A percentile compares a stretch with the other conserved stretches of the same genome.
These are phyloP conservation scores for Dione vanillae DNA, from an alignment of 2,888 invertebrate genomes.

Conservation along the genomic window DNA sequence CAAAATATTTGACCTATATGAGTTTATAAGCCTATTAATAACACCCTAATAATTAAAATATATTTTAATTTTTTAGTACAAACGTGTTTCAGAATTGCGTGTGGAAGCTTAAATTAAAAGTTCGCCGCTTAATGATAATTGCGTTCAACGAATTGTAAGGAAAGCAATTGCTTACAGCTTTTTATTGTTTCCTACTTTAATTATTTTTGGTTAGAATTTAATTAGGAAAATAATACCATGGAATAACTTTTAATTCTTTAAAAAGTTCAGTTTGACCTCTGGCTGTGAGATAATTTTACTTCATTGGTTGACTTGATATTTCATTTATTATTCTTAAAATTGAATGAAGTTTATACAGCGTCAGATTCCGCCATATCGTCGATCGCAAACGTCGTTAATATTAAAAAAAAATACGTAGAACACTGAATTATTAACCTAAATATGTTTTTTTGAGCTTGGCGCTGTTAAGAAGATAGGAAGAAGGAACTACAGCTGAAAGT, in stretches of 20 bases:
- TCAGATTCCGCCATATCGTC: too few species aligned
- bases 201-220: constrained; percentile 17
- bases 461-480: too few species aligned
- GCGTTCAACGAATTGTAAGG: constrained; percentile 41
- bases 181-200: constrained; percentile 28
- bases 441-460: too few species aligned
- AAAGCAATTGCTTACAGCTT: constrained; percentile 41
- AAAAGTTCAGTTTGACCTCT: too few species aligned
- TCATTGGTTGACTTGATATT: too few species aligned
- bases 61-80: neutral
- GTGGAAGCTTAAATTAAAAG: constrained; percentile 40
- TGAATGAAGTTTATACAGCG: too few species aligned
- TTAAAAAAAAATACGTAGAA: too few species aligned
- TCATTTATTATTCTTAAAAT: too few species aligned
- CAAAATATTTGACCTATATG: neutral
- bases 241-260: neutral
- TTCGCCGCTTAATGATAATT: constrained; percentile 45
- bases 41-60: constrained; percentile 3
- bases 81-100: constrained; percentile 38
- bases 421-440: too few species aligned
- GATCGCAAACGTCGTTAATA: too few species aligned
- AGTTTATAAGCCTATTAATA: neutral
- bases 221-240: constrained; percentile 3
- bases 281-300: too few species aligned
- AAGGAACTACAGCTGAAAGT: too few species aligned